Base-by-base conservation (phyloP, 2,888 invertebrate genomes). In the Melitaea athalia region DNA sequence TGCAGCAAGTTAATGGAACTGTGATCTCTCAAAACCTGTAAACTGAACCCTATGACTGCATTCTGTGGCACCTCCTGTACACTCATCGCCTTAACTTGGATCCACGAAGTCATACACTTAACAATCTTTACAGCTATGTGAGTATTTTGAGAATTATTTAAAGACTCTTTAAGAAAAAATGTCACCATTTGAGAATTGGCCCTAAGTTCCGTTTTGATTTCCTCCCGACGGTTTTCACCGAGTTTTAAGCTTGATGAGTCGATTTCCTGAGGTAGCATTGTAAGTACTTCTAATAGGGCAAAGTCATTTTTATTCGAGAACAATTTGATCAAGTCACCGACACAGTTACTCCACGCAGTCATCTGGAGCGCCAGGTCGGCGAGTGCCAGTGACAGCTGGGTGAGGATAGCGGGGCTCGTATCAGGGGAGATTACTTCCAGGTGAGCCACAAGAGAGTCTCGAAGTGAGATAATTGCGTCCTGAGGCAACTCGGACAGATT, bases 261-360 rank as follows among this genome's bases (percentile, higher is more conserved):
- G 68, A 98, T 96, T 94, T 99, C 99, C 92, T 99, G 99, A 6
- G 99, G 99, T 79, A 99, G 92, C 38, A 99, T 97, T 59, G 97
- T 98, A 75, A 99, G 93, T 75, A 99, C 95, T 94, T 99, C 98
- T 77, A 99, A 86, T 69, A 99, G 92, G 38, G 98, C 97, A 94
- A 96, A 96, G 74, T 97, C 93, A 79, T 95, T 95, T 72, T 94
- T 94, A 71, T 85, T 84, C 0, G 96, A 95, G 81, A 96, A 97
- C 82, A 95, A 95, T 80, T 95, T 95, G 49, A 99, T 95, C 73
- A 99, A 91, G 85, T 98, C 98, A 79, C 95, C 92, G 61, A 98
- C 95, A 57, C 99, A 98, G 81, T 96, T 95, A 78, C 96, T 96
- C 99, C 99, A 99, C 0, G 96, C 89, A 15, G 96, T 95, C 97